These are phyloP conservation scores for Gadus chalcogrammus DNA, from an alignment of 2,113 vertebrate species.

Conservation along the genomic window DNA sequence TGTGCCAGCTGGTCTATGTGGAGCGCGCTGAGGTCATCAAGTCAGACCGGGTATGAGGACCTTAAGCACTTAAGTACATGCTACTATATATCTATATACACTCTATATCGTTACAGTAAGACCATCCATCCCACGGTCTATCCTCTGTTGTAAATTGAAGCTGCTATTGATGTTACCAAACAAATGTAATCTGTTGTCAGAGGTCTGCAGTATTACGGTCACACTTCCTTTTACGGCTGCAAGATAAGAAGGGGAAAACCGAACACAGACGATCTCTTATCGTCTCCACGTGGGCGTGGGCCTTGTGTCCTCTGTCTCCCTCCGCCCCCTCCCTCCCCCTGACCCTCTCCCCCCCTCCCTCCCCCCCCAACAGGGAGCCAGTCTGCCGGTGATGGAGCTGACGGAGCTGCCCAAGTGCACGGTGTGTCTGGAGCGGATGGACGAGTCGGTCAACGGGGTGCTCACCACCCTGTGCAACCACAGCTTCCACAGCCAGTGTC, in stretches of 20 bases:
- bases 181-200: too few species aligned
- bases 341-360: neutral
- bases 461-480: conserved; percentile 97
- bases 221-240: neutral
- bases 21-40: conserved; percentile 94
- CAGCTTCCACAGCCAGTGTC: conserved; percentile 98
- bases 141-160: too few species aligned
- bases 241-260: neutral
- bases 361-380: conserved; percentile 82
- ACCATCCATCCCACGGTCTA: too few species aligned
- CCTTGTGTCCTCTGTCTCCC: neutral
- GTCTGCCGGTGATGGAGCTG: conserved; percentile 95
- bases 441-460: conserved; percentile 95
- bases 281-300: neutral
- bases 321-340: neutral
- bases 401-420: conserved; percentile 97
- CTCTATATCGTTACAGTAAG: too few species aligned
- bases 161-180: too few species aligned
- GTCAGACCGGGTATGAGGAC: conserved; percentile 82
- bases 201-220: too few species aligned
- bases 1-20: conserved; percentile 95
- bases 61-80: neutral
- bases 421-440: conserved; percentile 97
- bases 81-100: too few species aligned
- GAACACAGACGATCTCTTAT: neutral